A percentile compares a stretch with the other conserved stretches of the same genome.
These are phyloP conservation scores for Tetanocera ferruginea DNA, from an alignment of 2,888 invertebrate species.

Conservation along the genomic window DNA sequence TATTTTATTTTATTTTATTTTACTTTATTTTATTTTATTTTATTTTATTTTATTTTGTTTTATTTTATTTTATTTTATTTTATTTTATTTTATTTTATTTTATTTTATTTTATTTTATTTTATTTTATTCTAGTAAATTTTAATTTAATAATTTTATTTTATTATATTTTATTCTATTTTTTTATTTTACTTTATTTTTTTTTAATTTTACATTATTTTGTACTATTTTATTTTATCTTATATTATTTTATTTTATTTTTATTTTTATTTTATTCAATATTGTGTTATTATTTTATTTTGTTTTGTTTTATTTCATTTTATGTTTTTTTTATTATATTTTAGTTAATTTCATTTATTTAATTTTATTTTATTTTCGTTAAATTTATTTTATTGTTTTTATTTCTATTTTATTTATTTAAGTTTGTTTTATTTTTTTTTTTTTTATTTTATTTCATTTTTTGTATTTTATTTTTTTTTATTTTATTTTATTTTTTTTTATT, in stretches of 20 bases:
- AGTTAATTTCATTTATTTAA: conserved; percentile 11
- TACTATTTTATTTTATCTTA: conserved; percentile 54
- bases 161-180: not conserved
- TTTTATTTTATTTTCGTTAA: conserved; percentile 4
- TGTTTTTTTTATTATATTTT: conserved; percentile 5
- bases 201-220: conserved; percentile 12
- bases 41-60: not conserved
- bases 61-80: not conserved
- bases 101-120: not conserved
- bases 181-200: conserved; percentile 3
- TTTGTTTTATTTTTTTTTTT: not conserved
- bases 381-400: not conserved
- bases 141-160: conserved; percentile 11
- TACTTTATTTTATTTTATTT: not conserved
- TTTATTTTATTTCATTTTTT: too few relatives aligned
- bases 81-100: not conserved
- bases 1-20: not conserved
- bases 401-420: not conserved
- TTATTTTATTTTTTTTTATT: too few relatives aligned
- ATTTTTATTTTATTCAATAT: not conserved
- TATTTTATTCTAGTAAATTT: not conserved
- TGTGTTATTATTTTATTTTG: conserved; percentile 19
- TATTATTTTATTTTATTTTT: conserved; percentile 22
- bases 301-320: conserved; percentile 20
- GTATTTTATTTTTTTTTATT: too few relatives aligned